Base-by-base conservation (phyloP, 2,113 vertebrate genomes). In the Solea senegalensis region DNA sequence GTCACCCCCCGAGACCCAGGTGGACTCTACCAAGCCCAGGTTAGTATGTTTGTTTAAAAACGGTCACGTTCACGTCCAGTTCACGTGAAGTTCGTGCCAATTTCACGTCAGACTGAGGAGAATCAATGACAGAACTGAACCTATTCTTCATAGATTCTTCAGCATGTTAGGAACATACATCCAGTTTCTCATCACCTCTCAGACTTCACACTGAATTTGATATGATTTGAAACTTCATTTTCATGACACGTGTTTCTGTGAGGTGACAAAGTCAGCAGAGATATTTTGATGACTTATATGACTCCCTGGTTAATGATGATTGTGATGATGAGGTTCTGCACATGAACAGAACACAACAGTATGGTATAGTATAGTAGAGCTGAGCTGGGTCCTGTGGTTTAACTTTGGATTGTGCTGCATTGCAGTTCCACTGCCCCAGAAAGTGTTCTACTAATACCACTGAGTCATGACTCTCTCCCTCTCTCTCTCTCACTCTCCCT, bases 11-110 rank as follows among this genome's bases (percentile, higher is more conserved):
- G 96, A 89, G 97, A 99, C 89, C 94, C 96, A 78, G 93, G 94
- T 79, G 96, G 95, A 93, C 94, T 96, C 84, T 97, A 96, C 95
- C 96, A 97, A 94, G 94, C 96, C 88, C 97, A 98, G 96, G 97
- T 99, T 57, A 76, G 59, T 72, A 59, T 44, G 46, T 27, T 63
- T 74, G 14, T 61, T 43, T 49, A 16, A 13, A 52, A 4, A 27
- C 26, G 54, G 40, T 51, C 0, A 16, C 40, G 6, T 28, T 40
- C 0, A 34, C 34, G 5, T 34, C 34, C 1, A 21, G 21, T 21
- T 21, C 21, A 21, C 21, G 21, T 21, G 21, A 21, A 21, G 21
- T 21, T 21, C 21, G 1, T 1, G 21, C 21, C 21, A 21, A 21
- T 21, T 21, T 21, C 21, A 34, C 34, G 2, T 34, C 34, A 34